Conservation (phyloP, 1,140 invertebrate genomes). For the Ceratina japonica region DNA sequence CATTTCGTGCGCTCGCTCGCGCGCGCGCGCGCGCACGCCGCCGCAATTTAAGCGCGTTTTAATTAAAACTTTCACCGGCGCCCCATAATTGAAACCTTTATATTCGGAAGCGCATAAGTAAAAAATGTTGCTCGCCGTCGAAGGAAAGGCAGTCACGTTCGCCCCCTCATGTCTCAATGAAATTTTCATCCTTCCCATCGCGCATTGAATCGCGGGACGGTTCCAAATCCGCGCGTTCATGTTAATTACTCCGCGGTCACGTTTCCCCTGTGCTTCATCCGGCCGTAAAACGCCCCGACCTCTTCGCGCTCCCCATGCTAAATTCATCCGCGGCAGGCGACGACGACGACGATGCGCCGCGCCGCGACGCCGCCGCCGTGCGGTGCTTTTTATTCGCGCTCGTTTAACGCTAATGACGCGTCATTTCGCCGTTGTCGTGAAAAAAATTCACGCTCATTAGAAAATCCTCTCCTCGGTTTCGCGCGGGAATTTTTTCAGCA, state of each 20-base stretch:
- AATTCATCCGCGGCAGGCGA: slow-evolving; percentile 1
- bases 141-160: slow-evolving; percentile 1
- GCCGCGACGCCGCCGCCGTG: no score
- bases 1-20: not conserved
- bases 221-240: not conserved
- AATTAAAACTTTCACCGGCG: slow-evolving; percentile 26
- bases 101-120: not conserved
- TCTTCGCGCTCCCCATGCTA: slow-evolving; percentile 3
- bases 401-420: slow-evolving; percentile 39
- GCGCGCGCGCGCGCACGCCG: not conserved
- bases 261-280: not conserved
- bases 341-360: no score
- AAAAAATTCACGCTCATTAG: slow-evolving; percentile 38
- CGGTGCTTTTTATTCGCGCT: slow-evolving; percentile 9
- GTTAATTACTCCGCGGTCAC: slow-evolving; percentile 27
- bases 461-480: not conserved
- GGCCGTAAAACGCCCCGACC: not conserved
- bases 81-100: slow-evolving; percentile 31
- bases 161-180: not conserved
- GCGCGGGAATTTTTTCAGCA: not conserved
- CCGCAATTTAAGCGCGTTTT: slow-evolving; percentile 26
- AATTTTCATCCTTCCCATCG: not conserved
- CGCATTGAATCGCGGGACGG: not conserved
- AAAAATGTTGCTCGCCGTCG: not conserved
- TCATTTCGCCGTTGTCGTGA: slow-evolving; percentile 24